Conservation (phyloP, 2,113 vertebrate species). For the Clarias magur region DNA sequence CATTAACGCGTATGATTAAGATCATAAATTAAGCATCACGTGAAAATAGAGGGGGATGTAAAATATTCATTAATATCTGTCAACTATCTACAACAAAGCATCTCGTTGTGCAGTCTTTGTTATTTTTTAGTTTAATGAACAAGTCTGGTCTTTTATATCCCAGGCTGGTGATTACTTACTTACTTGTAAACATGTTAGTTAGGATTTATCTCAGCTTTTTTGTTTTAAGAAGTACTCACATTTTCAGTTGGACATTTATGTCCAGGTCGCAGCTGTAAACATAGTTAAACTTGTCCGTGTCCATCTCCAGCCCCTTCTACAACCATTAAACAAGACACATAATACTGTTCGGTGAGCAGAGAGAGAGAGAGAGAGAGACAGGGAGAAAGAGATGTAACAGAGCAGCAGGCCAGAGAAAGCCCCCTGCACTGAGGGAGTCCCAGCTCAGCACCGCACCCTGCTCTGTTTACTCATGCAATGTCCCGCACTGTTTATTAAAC, state of each 20-base stretch:
- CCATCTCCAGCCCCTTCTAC: conserved; percentile 67
- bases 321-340: conserved; percentile 10
- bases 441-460: background rate
- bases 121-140: background rate
- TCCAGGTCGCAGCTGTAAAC: conserved; percentile 96
- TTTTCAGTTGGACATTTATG: conserved; percentile 96
- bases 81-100: background rate
- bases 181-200: background rate
- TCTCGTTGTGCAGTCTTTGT: background rate
- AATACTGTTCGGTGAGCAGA: background rate
- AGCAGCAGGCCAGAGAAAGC: conserved; percentile 27
- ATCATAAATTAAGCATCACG: background rate
- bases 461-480: background rate
- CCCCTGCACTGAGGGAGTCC: background rate
- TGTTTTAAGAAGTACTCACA: conserved; percentile 76
- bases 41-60: background rate
- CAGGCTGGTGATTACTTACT: background rate
- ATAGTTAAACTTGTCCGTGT: conserved; percentile 90
- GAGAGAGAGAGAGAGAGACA: too few species aligned
- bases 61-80: background rate
- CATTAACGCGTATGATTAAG: background rate
- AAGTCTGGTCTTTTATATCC: background rate
- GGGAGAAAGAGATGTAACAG: too few species aligned
- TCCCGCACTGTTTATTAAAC: background rate
- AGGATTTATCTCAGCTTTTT: background rate